Percentiles rank a stretch among this genome's conserved stretches.
These are phyloP conservation scores for Pogonocichla stellata DNA, from an alignment of 2,113 vertebrate species.

Conservation along the genomic window DNA sequence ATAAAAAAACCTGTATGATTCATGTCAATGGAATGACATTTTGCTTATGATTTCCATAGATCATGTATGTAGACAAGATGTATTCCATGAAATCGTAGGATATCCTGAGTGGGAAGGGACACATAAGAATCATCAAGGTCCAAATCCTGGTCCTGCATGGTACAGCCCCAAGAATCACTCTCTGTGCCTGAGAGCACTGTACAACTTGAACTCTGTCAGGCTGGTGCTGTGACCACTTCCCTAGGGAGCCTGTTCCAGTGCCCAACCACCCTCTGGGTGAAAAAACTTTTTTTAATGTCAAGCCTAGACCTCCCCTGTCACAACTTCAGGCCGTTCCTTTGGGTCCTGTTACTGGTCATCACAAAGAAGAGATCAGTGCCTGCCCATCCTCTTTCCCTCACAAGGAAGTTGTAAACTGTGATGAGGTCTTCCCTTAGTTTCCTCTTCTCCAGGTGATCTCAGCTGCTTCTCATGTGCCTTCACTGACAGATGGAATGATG, in stretches of 20 bases:
- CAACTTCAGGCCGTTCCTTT: not conserved
- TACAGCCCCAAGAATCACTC: not conserved
- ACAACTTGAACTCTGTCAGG: not conserved
- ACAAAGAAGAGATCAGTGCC: not conserved
- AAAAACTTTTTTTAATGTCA: not conserved
- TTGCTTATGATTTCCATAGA: not conserved
- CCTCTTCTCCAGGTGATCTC: not conserved
- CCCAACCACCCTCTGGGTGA: not conserved
- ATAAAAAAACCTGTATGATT: not conserved
- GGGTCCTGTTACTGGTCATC: not conserved
- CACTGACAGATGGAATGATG: not conserved
- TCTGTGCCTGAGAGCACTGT: not conserved
- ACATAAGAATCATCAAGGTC: not conserved
- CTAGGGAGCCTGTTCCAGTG: not conserved
- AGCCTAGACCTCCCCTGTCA: not conserved
- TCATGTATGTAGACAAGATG: not conserved
- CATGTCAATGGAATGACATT: not conserved
- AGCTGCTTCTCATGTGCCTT: not conserved
- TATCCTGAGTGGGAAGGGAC: not conserved
- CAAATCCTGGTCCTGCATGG: accelerated
- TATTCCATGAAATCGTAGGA: not conserved
- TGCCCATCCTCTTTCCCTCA: not conserved
- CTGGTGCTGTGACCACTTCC: not conserved
- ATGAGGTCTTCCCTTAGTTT: not conserved
- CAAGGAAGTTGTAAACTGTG: accelerated